These are phyloP conservation scores for Diaperis boleti DNA, from an alignment of 2,888 invertebrate species.

Conservation along the genomic window DNA sequence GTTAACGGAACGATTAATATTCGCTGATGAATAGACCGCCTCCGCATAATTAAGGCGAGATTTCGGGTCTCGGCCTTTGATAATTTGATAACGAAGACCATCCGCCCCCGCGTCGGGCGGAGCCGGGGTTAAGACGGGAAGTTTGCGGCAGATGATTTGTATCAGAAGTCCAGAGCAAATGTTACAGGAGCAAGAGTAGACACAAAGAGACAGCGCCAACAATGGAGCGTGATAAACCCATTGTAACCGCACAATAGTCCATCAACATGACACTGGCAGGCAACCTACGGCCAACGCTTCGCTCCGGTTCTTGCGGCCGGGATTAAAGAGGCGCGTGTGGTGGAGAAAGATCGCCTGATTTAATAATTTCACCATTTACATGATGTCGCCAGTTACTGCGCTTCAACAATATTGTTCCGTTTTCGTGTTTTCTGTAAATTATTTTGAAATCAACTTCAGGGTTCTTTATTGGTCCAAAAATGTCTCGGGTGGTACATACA, in stretches of 20 bases:
- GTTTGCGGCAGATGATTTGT: slow-evolving; percentile 56
- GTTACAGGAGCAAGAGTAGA: slow-evolving; percentile 54
- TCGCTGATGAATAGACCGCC: slow-evolving; percentile 36
- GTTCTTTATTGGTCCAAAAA: too few relatives aligned
- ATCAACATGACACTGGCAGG: slow-evolving; percentile 63
- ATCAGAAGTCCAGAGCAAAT: slow-evolving; percentile 57
- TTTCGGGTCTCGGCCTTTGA: slow-evolving; percentile 41
- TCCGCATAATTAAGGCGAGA: slow-evolving; percentile 35
- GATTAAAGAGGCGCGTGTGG: slow-evolving; percentile 35
- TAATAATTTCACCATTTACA: too few relatives aligned
- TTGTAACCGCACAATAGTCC: slow-evolving; percentile 65
- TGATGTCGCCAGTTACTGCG: too few relatives aligned
- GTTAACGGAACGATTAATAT: slow-evolving; percentile 39
- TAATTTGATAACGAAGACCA: slow-evolving; percentile 40
- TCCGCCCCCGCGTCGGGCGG: slow-evolving; percentile 7
- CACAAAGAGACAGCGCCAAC: slow-evolving; percentile 60
- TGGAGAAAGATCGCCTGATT: too few relatives aligned
- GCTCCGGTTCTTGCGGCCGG: slow-evolving; percentile 25
- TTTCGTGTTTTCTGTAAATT: too few relatives aligned
- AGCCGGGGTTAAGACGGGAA: slow-evolving; percentile 45
- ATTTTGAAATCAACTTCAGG: too few relatives aligned
- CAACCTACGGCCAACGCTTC: slow-evolving; percentile 45
- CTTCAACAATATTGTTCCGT: too few relatives aligned
- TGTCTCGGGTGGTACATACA: too few relatives aligned
- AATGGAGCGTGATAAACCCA: slow-evolving; percentile 64